A percentile compares a stretch with the other conserved stretches of the same genome.
Evolutionary conservation across 2,113 vertebrate species (phyloP).

Genomic region (Leucopsar rothschildi): DNA sequence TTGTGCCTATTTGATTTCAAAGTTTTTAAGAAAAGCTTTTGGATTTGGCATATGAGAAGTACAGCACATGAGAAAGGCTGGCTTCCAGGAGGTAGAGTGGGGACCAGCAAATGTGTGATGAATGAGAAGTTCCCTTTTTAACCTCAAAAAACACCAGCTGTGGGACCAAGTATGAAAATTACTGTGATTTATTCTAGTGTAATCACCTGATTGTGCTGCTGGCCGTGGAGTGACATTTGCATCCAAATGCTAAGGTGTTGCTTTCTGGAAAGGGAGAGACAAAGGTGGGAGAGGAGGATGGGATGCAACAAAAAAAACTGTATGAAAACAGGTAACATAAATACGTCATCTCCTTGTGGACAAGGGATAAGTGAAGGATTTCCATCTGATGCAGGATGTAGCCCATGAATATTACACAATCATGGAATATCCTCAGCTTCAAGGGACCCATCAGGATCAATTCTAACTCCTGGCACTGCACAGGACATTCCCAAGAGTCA

Average conservation of each 20-base stretch:
- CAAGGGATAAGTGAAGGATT: background rate
- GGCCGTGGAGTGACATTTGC: background rate
- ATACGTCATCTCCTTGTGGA: background rate
- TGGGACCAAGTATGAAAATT: background rate
- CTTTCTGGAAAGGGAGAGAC: background rate
- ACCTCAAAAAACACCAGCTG: background rate
- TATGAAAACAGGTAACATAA: background rate
- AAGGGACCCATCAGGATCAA: background rate
- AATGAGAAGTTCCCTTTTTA: slow-evolving; percentile 6
- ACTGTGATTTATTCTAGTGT: background rate
- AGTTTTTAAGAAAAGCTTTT: background rate
- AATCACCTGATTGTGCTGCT: background rate
- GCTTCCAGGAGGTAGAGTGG: background rate
- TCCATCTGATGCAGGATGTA: background rate
- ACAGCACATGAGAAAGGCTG: background rate
- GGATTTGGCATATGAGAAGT: background rate
- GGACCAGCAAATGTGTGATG: background rate
- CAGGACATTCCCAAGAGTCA: background rate
- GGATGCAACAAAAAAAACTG: background rate
- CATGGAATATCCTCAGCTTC: background rate
- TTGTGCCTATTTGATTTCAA: background rate
- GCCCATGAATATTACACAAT: background rate
- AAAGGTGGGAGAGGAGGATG: background rate
- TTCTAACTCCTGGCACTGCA: background rate
- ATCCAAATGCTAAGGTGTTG: background rate